Conservation (phyloP, 1,140 invertebrate genomes). For the Linepithema humile region DNA sequence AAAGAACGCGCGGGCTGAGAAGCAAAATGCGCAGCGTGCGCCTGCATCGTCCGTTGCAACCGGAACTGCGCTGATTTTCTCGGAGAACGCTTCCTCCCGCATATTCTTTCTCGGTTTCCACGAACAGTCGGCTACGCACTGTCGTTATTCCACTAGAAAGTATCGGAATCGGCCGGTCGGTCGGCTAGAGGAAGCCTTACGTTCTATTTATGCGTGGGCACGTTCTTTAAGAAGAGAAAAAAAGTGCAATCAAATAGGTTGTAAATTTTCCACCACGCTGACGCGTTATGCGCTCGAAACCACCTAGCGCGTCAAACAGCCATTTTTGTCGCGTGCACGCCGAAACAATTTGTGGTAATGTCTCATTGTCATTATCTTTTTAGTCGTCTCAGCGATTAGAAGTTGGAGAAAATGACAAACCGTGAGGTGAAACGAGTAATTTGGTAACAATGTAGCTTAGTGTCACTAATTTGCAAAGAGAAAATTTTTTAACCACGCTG, state of each 20-base stretch:
- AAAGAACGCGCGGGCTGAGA: neutral
- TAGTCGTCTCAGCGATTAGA: neutral
- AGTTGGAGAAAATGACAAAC: neutral
- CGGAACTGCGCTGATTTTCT: constrained; percentile 65
- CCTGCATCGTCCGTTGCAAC: constrained; percentile 33
- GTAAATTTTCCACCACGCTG: constrained; percentile 21
- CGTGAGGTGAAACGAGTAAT: neutral
- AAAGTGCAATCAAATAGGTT: constrained; percentile 2
- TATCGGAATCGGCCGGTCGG: neutral
- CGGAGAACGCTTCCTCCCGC: neutral
- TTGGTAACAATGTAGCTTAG: neutral
- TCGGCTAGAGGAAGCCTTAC: neutral
- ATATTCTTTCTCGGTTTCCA: neutral
- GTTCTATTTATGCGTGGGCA: constrained; percentile 6
- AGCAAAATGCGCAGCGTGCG: constrained; percentile 3
- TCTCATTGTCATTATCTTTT: neutral
- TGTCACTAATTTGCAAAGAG: neutral
- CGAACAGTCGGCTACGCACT: constrained; percentile 9
- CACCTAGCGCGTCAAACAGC: neutral
- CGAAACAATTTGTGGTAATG: neutral
- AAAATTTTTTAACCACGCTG: neutral
- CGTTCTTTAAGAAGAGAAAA: neutral
- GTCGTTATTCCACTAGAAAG: constrained; percentile 25
- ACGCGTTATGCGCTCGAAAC: neutral
- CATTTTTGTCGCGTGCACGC: neutral